Evolutionary conservation across 2,888 invertebrate species (phyloP).

Genomic region (Nomada goodeniana): DNA sequence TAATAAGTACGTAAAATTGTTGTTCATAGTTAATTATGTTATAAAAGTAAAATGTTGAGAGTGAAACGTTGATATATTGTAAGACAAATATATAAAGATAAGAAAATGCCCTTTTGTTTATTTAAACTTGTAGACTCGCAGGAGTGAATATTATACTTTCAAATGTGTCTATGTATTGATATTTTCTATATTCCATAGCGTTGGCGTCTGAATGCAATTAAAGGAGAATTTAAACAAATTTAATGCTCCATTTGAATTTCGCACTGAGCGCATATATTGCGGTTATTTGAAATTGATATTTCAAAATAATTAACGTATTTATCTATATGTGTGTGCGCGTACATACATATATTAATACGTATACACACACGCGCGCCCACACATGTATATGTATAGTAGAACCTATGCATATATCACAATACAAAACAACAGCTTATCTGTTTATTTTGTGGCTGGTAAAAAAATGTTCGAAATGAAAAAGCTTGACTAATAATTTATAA

Average conservation of each 20-base stretch:
- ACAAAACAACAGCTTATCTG: conserved; percentile 5
- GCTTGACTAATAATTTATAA: conserved; percentile 2
- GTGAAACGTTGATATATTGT: conserved; percentile 60
- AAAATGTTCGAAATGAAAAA: conserved; percentile 6
- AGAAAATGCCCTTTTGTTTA: conserved; percentile 36
- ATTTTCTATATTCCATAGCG: neutral
- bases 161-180: conserved; percentile 11
- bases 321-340: too few species aligned
- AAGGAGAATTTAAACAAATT: conserved; percentile 2
- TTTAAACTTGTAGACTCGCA: conserved; percentile 22
- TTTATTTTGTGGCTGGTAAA: conserved; percentile 14
- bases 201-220: neutral
- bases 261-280: neutral
- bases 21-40: conserved; percentile 67
- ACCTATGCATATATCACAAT: neutral
- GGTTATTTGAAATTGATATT: too few species aligned
- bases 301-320: too few species aligned
- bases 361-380: too few species aligned
- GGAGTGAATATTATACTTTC: conserved; percentile 27
- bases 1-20: conserved; percentile 60
- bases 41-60: conserved; percentile 55
- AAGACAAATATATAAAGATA: conserved; percentile 36
- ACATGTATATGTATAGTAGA: too few species aligned
- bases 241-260: conserved; percentile 6
- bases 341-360: neutral